A percentile compares a stretch with the other conserved stretches of the same genome.
These are phyloP conservation scores for Papilio glaucus DNA, from an alignment of 1,140 invertebrate species.

Conservation along the genomic window DNA sequence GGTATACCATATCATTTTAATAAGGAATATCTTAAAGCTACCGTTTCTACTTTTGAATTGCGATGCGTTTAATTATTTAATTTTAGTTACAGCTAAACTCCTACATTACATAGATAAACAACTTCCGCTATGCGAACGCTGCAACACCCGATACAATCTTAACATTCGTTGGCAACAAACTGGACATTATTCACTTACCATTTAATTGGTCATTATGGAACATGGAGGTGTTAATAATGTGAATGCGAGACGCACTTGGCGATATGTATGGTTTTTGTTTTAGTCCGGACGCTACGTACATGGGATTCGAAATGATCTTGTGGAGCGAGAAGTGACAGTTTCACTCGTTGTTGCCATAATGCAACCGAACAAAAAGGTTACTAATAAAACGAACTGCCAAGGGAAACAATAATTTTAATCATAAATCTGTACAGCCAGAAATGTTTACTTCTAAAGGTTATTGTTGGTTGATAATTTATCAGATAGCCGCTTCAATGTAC, in stretches of 20 bases:
- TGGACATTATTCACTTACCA: neutral
- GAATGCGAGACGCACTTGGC: slow-evolving; percentile 7
- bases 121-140: too few relatives aligned
- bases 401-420: neutral
- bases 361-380: slow-evolving; percentile 1
- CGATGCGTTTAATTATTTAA: too few relatives aligned
- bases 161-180: slow-evolving; percentile 7
- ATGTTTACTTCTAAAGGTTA: too few relatives aligned
- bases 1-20: too few relatives aligned
- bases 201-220: slow-evolving; percentile 34
- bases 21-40: too few relatives aligned
- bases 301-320: slow-evolving; percentile 32
- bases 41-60: too few relatives aligned
- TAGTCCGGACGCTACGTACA: slow-evolving; percentile 16
- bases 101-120: too few relatives aligned
- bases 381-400: neutral
- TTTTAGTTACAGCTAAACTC: too few relatives aligned
- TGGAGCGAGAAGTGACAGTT: slow-evolving; percentile 4
- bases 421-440: neutral
- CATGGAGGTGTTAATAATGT: slow-evolving; percentile 23
- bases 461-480: too few relatives aligned
- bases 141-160: neutral
- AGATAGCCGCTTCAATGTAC: too few relatives aligned
- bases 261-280: slow-evolving; percentile 6
- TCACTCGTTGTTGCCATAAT: neutral